Percentiles rank a stretch among this genome's conserved stretches.
Conservation (phyloP, 1,140 invertebrate genomes). For the Zaprionus ornatus region DNA sequence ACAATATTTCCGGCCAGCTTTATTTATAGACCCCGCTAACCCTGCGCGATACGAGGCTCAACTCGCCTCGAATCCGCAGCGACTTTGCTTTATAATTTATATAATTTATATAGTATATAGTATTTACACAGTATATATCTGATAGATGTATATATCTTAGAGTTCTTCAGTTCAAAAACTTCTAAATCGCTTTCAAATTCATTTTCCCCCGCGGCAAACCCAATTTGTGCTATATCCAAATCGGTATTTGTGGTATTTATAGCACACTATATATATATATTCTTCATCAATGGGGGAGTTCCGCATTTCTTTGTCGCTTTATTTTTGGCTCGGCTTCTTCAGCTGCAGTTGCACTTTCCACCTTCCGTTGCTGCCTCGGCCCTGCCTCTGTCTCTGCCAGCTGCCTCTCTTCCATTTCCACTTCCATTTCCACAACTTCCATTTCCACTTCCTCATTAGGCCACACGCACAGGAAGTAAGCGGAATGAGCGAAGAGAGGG, state of each 20-base stretch:
- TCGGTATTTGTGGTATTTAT: slow-evolving; percentile 2
- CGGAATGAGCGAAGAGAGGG: slow-evolving; percentile 34
- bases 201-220: background rate
- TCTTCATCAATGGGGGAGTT: background rate
- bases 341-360: slow-evolving; percentile 35
- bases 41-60: background rate
- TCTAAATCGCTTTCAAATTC: background rate
- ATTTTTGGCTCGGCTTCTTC: slow-evolving; percentile 12
- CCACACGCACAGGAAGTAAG: slow-evolving; percentile 75
- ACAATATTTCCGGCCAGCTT: slow-evolving; percentile 73
- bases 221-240: background rate
- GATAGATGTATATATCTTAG: no score
- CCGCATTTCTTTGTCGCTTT: slow-evolving; percentile 1
- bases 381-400: slow-evolving; percentile 3
- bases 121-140: no score
- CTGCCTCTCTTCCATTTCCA: slow-evolving; percentile 26
- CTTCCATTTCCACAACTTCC: slow-evolving; percentile 49
- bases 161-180: no score
- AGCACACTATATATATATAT: background rate
- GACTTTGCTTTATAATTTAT: background rate
- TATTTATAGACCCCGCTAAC: slow-evolving; percentile 63
- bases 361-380: background rate
- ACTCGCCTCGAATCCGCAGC: no score
- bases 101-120: background rate
- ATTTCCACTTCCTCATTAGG: slow-evolving; percentile 74